Conservation (phyloP, 2,797 vertebrate genomes). For the Darevskia nairensis region DNA sequence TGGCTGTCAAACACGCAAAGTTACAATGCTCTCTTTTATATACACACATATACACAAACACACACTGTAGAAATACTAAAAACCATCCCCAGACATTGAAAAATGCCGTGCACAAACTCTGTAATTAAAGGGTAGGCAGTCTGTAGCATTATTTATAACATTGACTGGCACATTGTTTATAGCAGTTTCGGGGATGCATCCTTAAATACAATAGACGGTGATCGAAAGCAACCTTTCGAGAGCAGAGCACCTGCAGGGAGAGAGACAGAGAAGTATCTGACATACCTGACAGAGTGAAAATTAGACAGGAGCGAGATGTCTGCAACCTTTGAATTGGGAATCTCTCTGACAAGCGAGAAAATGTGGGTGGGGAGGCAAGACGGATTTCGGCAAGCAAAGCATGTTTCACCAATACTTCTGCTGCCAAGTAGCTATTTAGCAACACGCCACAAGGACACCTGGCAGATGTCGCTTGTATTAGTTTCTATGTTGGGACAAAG, state of each 20-base stretch:
- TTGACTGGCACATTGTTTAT: slow-evolving; percentile 1
- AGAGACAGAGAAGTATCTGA: not conserved
- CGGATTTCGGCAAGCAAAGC: not conserved
- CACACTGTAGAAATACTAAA: not conserved
- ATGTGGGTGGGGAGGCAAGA: not conserved
- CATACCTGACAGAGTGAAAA: slow-evolving; percentile 24
- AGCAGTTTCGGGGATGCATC: not conserved
- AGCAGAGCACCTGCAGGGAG: not conserved
- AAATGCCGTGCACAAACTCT: not conserved
- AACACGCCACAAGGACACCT: not conserved
- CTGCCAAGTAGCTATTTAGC: not conserved
- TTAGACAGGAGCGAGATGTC: slow-evolving; percentile 16
- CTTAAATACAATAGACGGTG: slow-evolving; percentile 28
- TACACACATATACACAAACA: not conserved
- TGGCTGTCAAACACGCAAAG: not conserved
- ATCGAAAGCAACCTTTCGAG: slow-evolving; percentile 26
- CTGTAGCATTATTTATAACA: not conserved
- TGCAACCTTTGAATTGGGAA: slow-evolving; percentile 31
- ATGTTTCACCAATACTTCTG: not conserved
- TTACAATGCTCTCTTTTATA: no score
- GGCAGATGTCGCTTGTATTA: not conserved
- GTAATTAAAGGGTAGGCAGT: not conserved
- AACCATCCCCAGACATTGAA: not conserved
- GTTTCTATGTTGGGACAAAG: not conserved
- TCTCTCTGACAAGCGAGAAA: slow-evolving; percentile 26